phyloP scores from a whole-genome alignment of 2,113 vertebrate genomes.

The Poecile atricapillus region DNA sequence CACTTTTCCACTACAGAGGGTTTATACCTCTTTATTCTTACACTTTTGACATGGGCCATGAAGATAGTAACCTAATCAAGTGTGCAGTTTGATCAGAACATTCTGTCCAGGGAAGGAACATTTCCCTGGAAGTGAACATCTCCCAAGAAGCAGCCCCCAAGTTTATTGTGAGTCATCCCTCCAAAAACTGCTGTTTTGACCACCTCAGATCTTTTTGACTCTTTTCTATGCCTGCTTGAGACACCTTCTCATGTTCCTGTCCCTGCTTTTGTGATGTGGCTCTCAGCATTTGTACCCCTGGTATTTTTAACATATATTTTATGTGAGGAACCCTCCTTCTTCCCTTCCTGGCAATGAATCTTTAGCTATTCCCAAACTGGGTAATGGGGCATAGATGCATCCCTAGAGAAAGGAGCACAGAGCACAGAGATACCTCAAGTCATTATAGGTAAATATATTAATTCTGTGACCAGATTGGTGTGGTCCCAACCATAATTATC shows the following conservation, averaged over 20 bases:
- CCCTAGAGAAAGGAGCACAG: not conserved
- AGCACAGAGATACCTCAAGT: not conserved
- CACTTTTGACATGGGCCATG: not conserved
- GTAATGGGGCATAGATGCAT: not conserved
- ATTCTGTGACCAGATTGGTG: not conserved
- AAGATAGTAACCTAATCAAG: not conserved
- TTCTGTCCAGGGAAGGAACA: not conserved
- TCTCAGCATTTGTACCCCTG: not conserved
- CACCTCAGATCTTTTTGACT: not conserved
- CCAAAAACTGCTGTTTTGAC: not conserved
- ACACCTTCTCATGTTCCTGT: not conserved
- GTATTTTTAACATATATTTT: not conserved
- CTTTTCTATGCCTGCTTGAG: not conserved
- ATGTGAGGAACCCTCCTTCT: not conserved
- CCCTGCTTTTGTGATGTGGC: not conserved
- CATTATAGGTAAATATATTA: not conserved
- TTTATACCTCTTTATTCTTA: not conserved
- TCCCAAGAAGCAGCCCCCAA: not conserved
- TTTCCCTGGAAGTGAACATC: not conserved
- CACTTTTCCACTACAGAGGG: not conserved
- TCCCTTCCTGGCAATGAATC: not conserved
- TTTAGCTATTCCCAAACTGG: not conserved
- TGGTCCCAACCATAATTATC: not conserved
- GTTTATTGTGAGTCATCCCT: not conserved
- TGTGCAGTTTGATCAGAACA: not conserved